These are phyloP conservation scores for Danio rerio DNA, from an alignment of 2,113 vertebrate genomes.

Conservation along the genomic window DNA sequence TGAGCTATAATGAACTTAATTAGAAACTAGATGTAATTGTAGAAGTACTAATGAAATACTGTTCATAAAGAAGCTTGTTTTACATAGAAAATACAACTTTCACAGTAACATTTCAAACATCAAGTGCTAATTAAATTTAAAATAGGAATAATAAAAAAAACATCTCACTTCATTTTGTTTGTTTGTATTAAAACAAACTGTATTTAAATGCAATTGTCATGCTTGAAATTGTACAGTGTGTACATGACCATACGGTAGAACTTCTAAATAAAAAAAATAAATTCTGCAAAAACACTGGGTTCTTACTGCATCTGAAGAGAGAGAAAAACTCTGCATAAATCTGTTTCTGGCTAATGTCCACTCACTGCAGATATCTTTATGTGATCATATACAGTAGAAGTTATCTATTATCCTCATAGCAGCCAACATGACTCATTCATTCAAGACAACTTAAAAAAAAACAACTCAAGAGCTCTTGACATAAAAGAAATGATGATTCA, in stretches of 20 bases:
- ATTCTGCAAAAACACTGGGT: background rate
- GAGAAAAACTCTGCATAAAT: background rate
- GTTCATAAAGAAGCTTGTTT: too few relatives aligned
- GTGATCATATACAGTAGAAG: background rate
- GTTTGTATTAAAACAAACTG: too few relatives aligned
- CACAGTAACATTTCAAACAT: too few relatives aligned
- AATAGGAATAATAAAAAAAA: too few relatives aligned
- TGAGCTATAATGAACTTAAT: background rate
- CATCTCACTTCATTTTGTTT: too few relatives aligned
- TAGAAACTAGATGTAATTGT: background rate
- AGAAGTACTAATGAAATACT: background rate
- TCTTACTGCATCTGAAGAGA: background rate
- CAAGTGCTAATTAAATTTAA: too few relatives aligned
- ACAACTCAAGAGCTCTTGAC: background rate
- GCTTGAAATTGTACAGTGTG: too few relatives aligned
- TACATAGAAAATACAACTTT: too few relatives aligned
- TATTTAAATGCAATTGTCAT: too few relatives aligned
- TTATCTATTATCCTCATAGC: slow-evolving; percentile 14
- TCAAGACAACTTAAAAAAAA: background rate
- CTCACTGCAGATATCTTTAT: background rate
- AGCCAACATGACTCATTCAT: slow-evolving; percentile 27
- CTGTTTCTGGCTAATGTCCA: background rate
- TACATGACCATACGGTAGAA: background rate
- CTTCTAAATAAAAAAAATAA: background rate
- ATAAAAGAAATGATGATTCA: background rate